Evolutionary conservation across 2,888 invertebrate genomes (phyloP).

Genomic region (Eueremaeus valkanovi): DNA sequence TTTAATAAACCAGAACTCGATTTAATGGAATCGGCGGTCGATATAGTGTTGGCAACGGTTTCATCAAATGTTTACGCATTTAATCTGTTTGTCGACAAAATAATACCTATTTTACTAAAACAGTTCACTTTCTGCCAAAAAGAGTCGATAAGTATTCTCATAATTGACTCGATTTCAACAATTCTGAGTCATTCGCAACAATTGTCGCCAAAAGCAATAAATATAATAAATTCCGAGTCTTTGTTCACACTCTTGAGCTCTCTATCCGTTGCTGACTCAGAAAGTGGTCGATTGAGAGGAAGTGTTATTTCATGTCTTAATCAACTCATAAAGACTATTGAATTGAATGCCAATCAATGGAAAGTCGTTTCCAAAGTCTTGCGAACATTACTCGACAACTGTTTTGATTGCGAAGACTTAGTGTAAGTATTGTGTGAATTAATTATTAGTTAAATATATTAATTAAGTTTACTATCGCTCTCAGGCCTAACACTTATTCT

Average conservation of each 20-base stretch:
- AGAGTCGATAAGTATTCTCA: neutral
- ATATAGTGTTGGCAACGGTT: constrained; percentile 26
- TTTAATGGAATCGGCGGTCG: constrained; percentile 14
- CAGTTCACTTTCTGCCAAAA: constrained; percentile 27
- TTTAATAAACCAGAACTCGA: constrained; percentile 35
- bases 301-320: neutral
- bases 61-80: constrained; percentile 18
- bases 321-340: neutral
- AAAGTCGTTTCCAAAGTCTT: neutral
- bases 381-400: neutral
- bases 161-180: neutral
- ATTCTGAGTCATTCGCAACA: neutral
- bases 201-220: neutral
- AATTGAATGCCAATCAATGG: neutral
- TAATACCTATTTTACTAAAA: constrained; percentile 22
- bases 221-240: neutral
- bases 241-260: neutral
- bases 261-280: neutral
- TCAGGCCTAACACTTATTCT: neutral
- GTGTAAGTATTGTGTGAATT: neutral
- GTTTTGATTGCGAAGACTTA: neutral
- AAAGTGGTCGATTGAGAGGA: neutral
- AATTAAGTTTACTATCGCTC: neutral
- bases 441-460: too few species aligned
- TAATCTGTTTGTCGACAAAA: neutral